These are phyloP conservation scores for Mimachlamys varia DNA, from an alignment of 2,888 invertebrate genomes.

Conservation along the genomic window DNA sequence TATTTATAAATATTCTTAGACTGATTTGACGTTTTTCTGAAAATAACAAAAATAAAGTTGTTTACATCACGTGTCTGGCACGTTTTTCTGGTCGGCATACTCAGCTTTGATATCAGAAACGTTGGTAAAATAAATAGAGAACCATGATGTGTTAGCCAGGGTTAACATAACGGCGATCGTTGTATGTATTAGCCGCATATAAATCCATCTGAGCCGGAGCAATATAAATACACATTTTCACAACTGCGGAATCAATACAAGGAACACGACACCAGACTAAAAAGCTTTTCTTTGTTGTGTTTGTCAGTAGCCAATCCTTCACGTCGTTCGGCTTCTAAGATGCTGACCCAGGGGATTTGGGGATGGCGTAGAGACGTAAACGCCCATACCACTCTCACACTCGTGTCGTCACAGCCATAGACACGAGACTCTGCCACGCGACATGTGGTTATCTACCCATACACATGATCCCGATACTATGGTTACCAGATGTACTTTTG, in stretches of 20 bases:
- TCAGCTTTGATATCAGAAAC: not conserved
- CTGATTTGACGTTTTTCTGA: not conserved
- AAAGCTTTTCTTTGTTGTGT: slow-evolving; percentile 22
- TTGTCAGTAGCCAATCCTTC: not conserved
- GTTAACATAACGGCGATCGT: not conserved
- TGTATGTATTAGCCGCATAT: not conserved
- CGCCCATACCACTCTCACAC: not conserved
- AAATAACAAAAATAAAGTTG: not conserved
- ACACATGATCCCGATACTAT: not conserved
- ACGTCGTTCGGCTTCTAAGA: not conserved
- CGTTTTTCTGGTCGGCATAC: not conserved
- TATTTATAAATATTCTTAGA: not conserved
- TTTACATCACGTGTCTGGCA: not conserved
- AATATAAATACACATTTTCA: not conserved
- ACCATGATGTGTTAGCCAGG: not conserved
- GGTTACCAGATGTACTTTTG: slow-evolving; percentile 3
- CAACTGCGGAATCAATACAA: not conserved
- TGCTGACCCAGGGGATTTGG: not conserved
- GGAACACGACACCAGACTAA: not conserved
- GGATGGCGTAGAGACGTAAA: not conserved
- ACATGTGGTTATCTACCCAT: not conserved
- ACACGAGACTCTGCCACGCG: not conserved
- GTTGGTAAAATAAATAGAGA: not conserved
- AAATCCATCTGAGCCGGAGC: not conserved
- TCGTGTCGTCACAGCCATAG: not conserved